Evolutionary conservation across 2,113 vertebrate species (phyloP), one percentile per base, ranked within the genome.

Genomic region (Microtus oregoni): DNA sequence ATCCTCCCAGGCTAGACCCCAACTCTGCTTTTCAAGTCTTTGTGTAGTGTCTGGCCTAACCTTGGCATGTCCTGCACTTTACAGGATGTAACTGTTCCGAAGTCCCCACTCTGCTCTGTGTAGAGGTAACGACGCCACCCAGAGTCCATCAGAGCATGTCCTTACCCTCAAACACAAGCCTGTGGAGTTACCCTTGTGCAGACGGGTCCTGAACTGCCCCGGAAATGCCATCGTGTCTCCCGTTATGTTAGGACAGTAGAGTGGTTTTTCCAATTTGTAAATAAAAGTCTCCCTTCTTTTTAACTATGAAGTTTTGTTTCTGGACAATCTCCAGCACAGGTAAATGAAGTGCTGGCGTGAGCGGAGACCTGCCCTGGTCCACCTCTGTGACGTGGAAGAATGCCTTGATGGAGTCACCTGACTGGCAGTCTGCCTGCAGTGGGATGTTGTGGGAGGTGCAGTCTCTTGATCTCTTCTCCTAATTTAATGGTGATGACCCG

Each of bases 131-230:
- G 5, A 58, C 19, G 5, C 55, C 55, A 58, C 55, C 55, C 55
- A 58, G 5, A 58, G 55, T 58, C 17, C 55, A 58, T 19, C 55
- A 58, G 55, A 19, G 55, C 55, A 58, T 0, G 5, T 19, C 55
- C 55, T 58, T 58, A 58, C 55, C 55, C 87, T 41, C 22, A 96
- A 70, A 65, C 22, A 12, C 20, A 20, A 22, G 13, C 55, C 79
- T 8, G 0, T n/a, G 20, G 24, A 10, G 12, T 61, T 20, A 58
- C 24, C 11, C 22, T n/a, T 68, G 11, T 32, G 14, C 1, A 0
- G 17, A n/a, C 0, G 9, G 50, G 15, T 30, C n/a, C 1, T 52
- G 7, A 52, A 79, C 75, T 58, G 7, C 3, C 35, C 82, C 86
- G 61, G 2, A 83, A 72, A 67, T 41, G 26, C 19, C 35, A 32